These are phyloP conservation scores for Thalassaphorura encarpata DNA, from an alignment of 1,140 invertebrate species.

Conservation along the genomic window DNA sequence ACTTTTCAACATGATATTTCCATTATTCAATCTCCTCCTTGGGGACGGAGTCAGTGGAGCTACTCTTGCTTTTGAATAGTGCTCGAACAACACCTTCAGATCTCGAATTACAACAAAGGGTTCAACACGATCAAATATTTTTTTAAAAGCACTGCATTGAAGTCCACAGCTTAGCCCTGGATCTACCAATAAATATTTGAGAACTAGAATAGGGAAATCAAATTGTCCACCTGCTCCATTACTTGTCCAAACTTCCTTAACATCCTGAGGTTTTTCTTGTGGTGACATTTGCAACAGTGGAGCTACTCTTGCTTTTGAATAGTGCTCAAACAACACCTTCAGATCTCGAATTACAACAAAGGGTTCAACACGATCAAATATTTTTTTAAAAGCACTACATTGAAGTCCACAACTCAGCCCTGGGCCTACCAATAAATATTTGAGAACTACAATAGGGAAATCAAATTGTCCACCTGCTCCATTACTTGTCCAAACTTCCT, in stretches of 20 bases:
- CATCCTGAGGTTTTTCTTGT: no score
- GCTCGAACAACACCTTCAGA: not conserved
- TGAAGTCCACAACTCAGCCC: not conserved
- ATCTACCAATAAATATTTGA: not conserved
- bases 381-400: not conserved
- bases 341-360: not conserved
- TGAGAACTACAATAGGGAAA: not conserved
- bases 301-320: no score
- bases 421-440: not conserved
- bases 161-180: not conserved
- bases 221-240: no score
- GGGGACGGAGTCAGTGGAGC: no score
- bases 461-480: no score
- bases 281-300: no score
- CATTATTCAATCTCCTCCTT: no score
- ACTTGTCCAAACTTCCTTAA: no score
- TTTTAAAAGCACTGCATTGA: not conserved
- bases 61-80: no score
- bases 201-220: no score
- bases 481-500: no score
- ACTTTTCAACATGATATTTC: no score
- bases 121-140: not conserved
- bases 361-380: not conserved
- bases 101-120: not conserved
- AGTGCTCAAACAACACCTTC: not conserved